Evolutionary conservation across 2,888 invertebrate genomes (phyloP).

Genomic region (Phalera bucephala): DNA sequence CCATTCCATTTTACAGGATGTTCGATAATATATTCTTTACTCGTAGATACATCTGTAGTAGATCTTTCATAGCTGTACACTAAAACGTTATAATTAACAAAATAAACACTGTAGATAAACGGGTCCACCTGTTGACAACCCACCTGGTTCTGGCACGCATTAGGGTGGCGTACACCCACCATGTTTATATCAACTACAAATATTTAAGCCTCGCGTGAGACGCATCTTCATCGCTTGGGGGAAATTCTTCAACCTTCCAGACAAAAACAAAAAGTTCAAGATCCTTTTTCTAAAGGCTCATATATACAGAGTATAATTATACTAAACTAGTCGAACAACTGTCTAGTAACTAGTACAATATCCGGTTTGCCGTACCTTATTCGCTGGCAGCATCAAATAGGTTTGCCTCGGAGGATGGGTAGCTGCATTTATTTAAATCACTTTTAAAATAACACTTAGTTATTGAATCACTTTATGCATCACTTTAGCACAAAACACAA

Average conservation of each 20-base stretch:
- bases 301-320: constrained; percentile 46
- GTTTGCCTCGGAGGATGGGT: constrained; percentile 43
- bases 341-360: constrained; percentile 62
- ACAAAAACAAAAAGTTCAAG: constrained; percentile 31
- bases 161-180: constrained; percentile 43
- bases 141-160: constrained; percentile 57
- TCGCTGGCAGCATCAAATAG: constrained; percentile 70
- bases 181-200: constrained; percentile 64
- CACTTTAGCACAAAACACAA: constrained; percentile 68
- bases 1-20: no score
- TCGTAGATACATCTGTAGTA: constrained; percentile 8
- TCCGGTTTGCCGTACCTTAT: constrained; percentile 79
- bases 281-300: constrained; percentile 45
- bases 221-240: constrained; percentile 29
- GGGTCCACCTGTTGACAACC: constrained; percentile 66
- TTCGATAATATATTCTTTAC: no score
- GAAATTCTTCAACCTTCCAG: constrained; percentile 30
- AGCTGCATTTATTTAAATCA: constrained; percentile 54
- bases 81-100: constrained; percentile 22
- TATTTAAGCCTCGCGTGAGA: constrained; percentile 64
- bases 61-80: constrained; percentile 12
- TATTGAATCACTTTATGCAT: constrained; percentile 54
- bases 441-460: constrained; percentile 50
- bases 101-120: constrained; percentile 27
- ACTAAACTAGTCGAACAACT: constrained; percentile 67